phyloP scores from a whole-genome alignment of 2,888 invertebrate genomes.

The Xestobium rufovillosum region DNA sequence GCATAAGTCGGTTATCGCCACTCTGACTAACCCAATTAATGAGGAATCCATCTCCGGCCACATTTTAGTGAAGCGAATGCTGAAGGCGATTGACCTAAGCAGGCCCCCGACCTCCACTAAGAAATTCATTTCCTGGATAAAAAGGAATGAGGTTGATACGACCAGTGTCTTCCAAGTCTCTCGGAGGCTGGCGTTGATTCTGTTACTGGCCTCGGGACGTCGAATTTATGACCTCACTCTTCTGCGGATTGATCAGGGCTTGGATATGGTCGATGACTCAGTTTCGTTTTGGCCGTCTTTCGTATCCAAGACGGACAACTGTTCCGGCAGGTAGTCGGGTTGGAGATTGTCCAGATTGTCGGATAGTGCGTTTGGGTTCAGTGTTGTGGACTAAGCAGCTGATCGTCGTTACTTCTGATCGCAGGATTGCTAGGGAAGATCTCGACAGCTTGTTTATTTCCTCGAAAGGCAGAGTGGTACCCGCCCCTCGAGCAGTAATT shows the following conservation, averaged over 20 bases:
- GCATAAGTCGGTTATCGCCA: conserved; percentile 26
- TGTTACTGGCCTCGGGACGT: conserved; percentile 22
- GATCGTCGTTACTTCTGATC: background rate
- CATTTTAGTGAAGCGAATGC: conserved; percentile 20
- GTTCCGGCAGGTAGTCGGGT: conserved; percentile 15
- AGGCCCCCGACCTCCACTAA: conserved; percentile 7
- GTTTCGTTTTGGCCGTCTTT: conserved; percentile 25
- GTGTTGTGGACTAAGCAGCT: conserved; percentile 2
- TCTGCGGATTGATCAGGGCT: conserved; percentile 12
- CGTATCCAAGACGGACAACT: conserved; percentile 26
- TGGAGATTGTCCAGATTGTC: conserved; percentile 16
- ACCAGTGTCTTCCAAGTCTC: conserved; percentile 14
- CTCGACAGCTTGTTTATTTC: conserved; percentile 10
- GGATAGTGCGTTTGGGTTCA: conserved; percentile 9
- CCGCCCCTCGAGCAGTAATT: conserved; percentile 14
- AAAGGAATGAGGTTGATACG: conserved; percentile 6
- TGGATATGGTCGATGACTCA: conserved; percentile 8
- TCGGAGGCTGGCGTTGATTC: conserved; percentile 14
- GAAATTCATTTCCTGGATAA: conserved; percentile 15
- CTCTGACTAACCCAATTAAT: conserved; percentile 19
- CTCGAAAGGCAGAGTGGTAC: conserved; percentile 9
- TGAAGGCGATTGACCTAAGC: conserved; percentile 19
- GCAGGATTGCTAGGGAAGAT: background rate
- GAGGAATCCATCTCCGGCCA: conserved; percentile 10
- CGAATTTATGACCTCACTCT: conserved; percentile 25